phyloP scores from a whole-genome alignment of 2,113 vertebrate genomes.

The Rostratula benghalensis region DNA sequence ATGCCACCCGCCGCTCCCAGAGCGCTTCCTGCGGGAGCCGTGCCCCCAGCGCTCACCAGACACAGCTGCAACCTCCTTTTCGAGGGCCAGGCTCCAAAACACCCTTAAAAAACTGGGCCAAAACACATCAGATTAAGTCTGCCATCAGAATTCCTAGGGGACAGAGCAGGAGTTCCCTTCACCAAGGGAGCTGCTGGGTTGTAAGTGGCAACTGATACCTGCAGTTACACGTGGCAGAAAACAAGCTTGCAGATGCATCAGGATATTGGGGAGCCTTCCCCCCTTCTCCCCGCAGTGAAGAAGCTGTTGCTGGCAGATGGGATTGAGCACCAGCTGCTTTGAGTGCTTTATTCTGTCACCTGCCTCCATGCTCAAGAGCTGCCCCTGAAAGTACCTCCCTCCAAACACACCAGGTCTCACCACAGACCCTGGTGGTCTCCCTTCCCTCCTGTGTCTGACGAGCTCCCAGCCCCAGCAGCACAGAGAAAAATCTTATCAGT shows the following conservation, averaged over 20 bases:
- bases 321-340: slow-evolving; percentile 73
- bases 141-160: background rate
- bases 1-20: background rate
- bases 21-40: background rate
- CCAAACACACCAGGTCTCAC: slow-evolving; percentile 57
- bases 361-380: slow-evolving; percentile 71
- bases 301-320: slow-evolving; percentile 73
- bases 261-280: background rate
- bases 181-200: background rate
- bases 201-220: background rate
- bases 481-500: background rate
- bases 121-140: background rate
- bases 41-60: too few relatives aligned
- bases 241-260: background rate
- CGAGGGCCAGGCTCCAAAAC: background rate
- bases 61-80: background rate
- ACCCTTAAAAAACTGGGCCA: background rate
- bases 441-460: background rate
- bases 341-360: slow-evolving; percentile 74
- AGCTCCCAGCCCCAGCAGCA: background rate
- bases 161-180: background rate
- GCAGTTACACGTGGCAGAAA: slow-evolving; percentile 10
- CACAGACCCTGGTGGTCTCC: background rate
- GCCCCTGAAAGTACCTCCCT: slow-evolving; percentile 74
- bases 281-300: slow-evolving; percentile 41